Base-by-base conservation (phyloP, 2,113 vertebrate species). In the Struthidea cinerea region DNA sequence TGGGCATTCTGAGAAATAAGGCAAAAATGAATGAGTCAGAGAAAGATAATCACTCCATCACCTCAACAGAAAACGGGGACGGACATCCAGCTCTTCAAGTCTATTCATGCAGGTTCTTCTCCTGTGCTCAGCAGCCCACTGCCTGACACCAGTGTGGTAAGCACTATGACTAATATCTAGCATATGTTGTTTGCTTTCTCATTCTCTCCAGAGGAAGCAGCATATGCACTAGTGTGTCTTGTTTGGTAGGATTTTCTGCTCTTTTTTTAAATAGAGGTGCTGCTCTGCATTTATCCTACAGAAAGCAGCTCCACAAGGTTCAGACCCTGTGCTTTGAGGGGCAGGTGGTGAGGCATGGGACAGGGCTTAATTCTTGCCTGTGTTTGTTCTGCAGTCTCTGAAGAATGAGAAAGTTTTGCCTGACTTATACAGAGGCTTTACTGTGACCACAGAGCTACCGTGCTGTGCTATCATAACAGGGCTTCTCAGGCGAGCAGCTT, bases 121-220 rank as follows among this genome's bases (percentile, higher is more conserved):
- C 3, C 39, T 18, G 57, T 17, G 42, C 73, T 80, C 41, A 56
- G 28, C 69, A 84, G 55, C 81, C 60, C 87, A 77, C 53, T 12
- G 28, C 90, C 82, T 77, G 63, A 57, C 55, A 63, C 30, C 1
- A 8, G 19, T 42, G 47, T 89, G 90, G 81, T 69, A 37, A 94
- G 93, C 46, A 75, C 13, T 24, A 20, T 95, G 96, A 96, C 76
- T 94, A 94, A 93, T 60, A 68, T 13, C 22, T 7, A n/a, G 47
- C 90, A 93, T 83, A 71, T 85, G 89, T 84, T 91, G 82, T 92
- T 95, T 88, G 88, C 83, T 39, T 90, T 89, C 85, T 95, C 83
- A 26, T 80, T 71, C 65, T 83, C 87, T 84, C 60, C 53, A 52
- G 85, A 75, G 79, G 92, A 95, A 87, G 87, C 46, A 79, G 91